Evolutionary conservation across 2,888 invertebrate species (phyloP), one percentile per base, ranked within the genome.

Genomic region (Anagyrus pseudococci): DNA sequence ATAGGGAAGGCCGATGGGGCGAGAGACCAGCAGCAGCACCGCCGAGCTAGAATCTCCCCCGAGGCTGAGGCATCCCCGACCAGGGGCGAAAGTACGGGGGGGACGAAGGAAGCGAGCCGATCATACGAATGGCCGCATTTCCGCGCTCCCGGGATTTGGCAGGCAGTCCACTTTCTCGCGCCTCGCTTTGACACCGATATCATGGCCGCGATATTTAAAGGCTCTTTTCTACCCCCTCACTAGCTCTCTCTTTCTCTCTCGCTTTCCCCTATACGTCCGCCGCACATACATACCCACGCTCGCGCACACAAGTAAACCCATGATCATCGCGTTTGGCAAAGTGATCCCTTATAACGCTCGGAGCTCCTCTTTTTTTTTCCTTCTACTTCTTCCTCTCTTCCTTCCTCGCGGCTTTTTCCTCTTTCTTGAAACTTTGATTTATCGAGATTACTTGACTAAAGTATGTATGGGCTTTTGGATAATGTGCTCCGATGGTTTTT

Each of bases 91-190:
- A n/a, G n/a, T n/a, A n/a, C n/a, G n/a, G n/a, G n/a, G n/a, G n/a
- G n/a, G n/a, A n/a, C n/a, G 13, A 13, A 33, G 13, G 13, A 7
- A 33, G 17, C 43, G 43, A 8, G 17, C 17, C 80, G 79, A 80
- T 80, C 80, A 80, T 80, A 80, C 78, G 78, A 80, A 80, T 80
- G 76, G 77, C 74, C 76, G 72, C 78, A 80, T 80, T 80, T 74
- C 77, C 68, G 69, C 47, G 44, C 37, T 48, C 23, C 53, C 60
- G 69, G 74, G 76, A 76, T 78, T 76, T 75, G 63, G 66, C 56
- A 71, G 71, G 66, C 64, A 67, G 64, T 58, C 65, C 67, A 71
- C 71, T 71, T 75, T 74, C 13, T 72, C 70, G 58, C 68, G 70
- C 64, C 19, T 66, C 58, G 58, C 53, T 44, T 64, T 69, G 68